Conservation (phyloP, 2,888 invertebrate species). For the Drosophila greeni region DNA sequence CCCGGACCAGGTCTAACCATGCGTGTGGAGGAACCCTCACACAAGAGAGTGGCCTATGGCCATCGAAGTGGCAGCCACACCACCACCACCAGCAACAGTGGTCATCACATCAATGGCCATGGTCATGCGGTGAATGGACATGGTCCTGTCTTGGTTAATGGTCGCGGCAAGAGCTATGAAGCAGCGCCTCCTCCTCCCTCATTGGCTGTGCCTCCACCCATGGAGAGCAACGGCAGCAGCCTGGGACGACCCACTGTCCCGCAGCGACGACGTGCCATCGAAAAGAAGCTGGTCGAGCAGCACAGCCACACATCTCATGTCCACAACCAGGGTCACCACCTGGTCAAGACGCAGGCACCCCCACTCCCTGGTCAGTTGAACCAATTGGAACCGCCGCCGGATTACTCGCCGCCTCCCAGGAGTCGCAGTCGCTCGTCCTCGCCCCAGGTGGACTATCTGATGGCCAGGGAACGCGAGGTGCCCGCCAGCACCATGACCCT, state of each 20-base stretch:
- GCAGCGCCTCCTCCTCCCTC: constrained; percentile 22
- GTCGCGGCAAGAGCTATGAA: constrained; percentile 65
- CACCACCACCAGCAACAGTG: constrained; percentile 4
- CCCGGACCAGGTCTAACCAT: constrained; percentile 9
- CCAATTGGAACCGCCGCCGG: constrained; percentile 83
- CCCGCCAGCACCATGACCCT: constrained; percentile 67
- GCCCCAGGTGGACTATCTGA: constrained; percentile 70
- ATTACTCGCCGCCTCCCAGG: constrained; percentile 83
- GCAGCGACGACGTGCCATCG: constrained; percentile 82
- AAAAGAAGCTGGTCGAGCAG: constrained; percentile 80
- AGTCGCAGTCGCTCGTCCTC: constrained; percentile 78
- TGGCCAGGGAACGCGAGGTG: constrained; percentile 29
- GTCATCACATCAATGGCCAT: constrained; percentile 11
- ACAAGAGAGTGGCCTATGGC: constrained; percentile 53
- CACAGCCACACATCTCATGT: constrained; percentile 15
- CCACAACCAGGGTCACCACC: constrained; percentile 4
- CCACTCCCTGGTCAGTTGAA: constrained; percentile 10
- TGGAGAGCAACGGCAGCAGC: constrained; percentile 48
- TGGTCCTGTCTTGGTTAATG: constrained; percentile 30
- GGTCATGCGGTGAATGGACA: constrained; percentile 14
- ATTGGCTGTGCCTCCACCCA: constrained; percentile 11
- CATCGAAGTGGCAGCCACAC: constrained; percentile 78
- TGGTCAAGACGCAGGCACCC: constrained; percentile 22
- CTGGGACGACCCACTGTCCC: constrained; percentile 82
- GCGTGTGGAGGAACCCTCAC: constrained; percentile 52